phyloP scores from a whole-genome alignment of 2,888 invertebrate species.

The Vesta saturnalis region DNA sequence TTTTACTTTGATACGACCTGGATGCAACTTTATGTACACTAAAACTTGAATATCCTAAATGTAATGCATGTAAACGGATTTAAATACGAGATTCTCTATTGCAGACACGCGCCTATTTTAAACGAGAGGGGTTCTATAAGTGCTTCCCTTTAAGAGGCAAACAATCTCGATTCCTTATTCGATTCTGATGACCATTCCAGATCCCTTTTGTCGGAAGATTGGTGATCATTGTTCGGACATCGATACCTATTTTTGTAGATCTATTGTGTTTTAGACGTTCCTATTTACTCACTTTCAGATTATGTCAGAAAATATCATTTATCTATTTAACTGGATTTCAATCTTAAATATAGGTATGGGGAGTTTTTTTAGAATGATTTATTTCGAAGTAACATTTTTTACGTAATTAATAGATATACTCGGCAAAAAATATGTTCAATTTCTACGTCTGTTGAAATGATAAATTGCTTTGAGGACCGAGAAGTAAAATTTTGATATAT shows the following conservation, averaged over 20 bases:
- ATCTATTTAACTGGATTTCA: conserved; percentile 56
- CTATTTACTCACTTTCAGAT: conserved; percentile 32
- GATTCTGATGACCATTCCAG: conserved; percentile 52
- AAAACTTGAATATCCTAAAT: conserved; percentile 28
- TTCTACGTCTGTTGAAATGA: conserved; percentile 35
- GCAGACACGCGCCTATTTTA: conserved; percentile 26
- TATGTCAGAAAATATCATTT: conserved; percentile 50
- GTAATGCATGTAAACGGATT: conserved; percentile 38
- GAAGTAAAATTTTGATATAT: conserved; percentile 46
- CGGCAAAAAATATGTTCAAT: conserved; percentile 34
- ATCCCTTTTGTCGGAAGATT: conserved; percentile 45
- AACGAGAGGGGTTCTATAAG: conserved; percentile 14
- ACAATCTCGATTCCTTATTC: conserved; percentile 45
- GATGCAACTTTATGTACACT: conserved; percentile 25
- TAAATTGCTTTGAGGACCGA: conserved; percentile 24
- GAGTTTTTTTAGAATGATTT: conserved; percentile 45
- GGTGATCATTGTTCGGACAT: conserved; percentile 48
- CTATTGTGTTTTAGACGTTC: conserved; percentile 48
- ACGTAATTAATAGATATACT: conserved; percentile 37
- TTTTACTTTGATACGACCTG: conserved; percentile 35
- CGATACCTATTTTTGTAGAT: conserved; percentile 50
- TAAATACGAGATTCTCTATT: conserved; percentile 33
- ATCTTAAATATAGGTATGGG: conserved; percentile 53
- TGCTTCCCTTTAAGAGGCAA: conserved; percentile 25
- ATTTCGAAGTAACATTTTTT: conserved; percentile 40